Evolutionary conservation across 2,113 vertebrate genomes (phyloP).

Genomic region (Oncorhynchus tshawytscha): DNA sequence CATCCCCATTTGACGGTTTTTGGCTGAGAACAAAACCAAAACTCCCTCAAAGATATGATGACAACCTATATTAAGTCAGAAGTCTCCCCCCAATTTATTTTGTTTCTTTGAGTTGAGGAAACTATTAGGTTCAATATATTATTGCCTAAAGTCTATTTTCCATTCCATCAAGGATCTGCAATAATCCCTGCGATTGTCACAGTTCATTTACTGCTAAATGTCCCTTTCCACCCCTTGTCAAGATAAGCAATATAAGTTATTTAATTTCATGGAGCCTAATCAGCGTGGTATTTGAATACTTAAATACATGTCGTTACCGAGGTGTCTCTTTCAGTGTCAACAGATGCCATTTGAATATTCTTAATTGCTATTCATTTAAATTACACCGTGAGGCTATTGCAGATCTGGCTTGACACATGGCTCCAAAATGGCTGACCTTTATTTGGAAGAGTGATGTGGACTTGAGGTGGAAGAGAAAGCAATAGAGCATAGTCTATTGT

Average conservation of each 20-base stretch:
- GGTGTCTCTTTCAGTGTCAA: conserved; percentile 22
- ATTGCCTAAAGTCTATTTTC: neutral
- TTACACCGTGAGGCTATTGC: neutral
- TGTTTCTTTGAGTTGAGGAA: neutral
- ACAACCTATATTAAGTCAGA: neutral
- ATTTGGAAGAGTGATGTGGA: conserved; percentile 13
- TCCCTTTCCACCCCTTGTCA: conserved; percentile 50
- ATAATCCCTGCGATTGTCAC: conserved; percentile 39
- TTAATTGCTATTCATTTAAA: conserved; percentile 44
- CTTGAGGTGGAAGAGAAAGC: neutral
- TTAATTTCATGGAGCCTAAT: conserved; percentile 53
- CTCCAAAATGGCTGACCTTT: conserved; percentile 46
- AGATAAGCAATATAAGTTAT: conserved; percentile 48
- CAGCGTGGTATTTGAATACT: conserved; percentile 49
- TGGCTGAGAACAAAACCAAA: neutral
- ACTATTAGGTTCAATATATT: neutral
- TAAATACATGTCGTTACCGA: conserved; percentile 11
- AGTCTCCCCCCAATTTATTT: neutral
- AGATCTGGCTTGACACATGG: neutral
- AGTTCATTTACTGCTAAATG: conserved; percentile 45
- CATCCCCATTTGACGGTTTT: neutral
- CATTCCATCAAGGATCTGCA: neutral
- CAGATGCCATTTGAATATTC: conserved; percentile 28
- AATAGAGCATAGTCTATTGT: conserved; percentile 10
- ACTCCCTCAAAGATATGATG: conserved; percentile 10